Evolutionary conservation across 1,140 invertebrate species (phyloP), one percentile per base, ranked within the genome.

Genomic region (Bemisia tabaci): DNA sequence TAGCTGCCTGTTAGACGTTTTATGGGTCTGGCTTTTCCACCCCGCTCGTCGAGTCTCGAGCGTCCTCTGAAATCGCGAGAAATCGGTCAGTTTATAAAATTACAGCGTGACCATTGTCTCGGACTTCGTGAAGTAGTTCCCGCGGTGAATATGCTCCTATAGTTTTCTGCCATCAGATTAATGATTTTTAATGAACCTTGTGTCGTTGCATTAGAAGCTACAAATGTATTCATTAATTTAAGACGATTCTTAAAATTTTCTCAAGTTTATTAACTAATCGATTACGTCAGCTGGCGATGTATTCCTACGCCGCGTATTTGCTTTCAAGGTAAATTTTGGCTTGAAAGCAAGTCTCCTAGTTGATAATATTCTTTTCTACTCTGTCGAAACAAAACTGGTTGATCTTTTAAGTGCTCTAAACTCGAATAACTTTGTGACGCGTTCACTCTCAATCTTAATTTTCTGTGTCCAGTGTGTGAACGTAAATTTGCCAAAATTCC

Each of bases 401-500:
- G n/a, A n/a, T n/a, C n/a, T n/a, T n/a, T n/a, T n/a, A n/a, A n/a
- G n/a, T n/a, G n/a, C n/a, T n/a, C n/a, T n/a, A n/a, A n/a, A n/a
- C n/a, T n/a, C n/a, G n/a, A n/a, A n/a, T n/a, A n/a, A n/a, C n/a
- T n/a, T n/a, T n/a, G n/a, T n/a, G n/a, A n/a, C n/a, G n/a, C n/a
- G n/a, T n/a, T n/a, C n/a, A n/a, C n/a, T n/a, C n/a, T n/a, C n/a
- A n/a, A n/a, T n/a, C 17, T 48, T 48, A 5, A 48, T 48, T 48
- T 48, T 48, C 33, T 48, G 33, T 48, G 17, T 9, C 33, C 33
- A 5, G 33, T 48, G 33, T 24, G 39, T 63, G 25, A 58, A 58
- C 62, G 24, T 23, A 66, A 66, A 62, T 59, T 63, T 24, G 65
- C 76, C 80, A 82, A 82, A 82, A 82, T 82, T 82, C 80, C 80